Base-by-base conservation (phyloP, 2,797 vertebrate genomes). In the Tokudaia tokunoshimensis region DNA sequence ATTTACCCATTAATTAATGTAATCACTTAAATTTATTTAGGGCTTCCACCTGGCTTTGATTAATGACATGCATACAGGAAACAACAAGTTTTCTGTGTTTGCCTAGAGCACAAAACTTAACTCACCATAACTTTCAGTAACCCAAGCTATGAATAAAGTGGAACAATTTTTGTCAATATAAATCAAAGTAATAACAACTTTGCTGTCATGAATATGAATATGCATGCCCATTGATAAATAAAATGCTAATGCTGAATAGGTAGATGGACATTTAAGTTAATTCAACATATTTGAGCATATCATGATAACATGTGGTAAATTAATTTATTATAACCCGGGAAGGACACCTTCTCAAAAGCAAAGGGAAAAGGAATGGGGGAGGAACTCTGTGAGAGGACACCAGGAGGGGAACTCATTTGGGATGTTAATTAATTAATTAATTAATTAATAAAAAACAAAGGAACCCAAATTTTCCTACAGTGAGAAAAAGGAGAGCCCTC, bases 21-120 rank as follows among this genome's bases (percentile, higher is more conserved):
- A 88, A 91, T 87, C 31, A 87, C 75, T 80, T 80, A 86, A 89
- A 89, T 92, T 44, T 81, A 87, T 75, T 93, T 96, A n/a, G 20
- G 67, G 57, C 2, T 50, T 78, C 57, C 13, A 94, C 17, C 50
- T 70, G 57, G 80, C 79, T 94, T 91, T 78, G 26, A 52, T 89
- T 94, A 94, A 89, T 81, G 12, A 41, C 11, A 12, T 88, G 26
- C 3, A 95, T 57, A 31, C 31, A 95, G n/a, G 34, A 95, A 97
- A 90, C 70, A 79, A 91, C 4, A 26, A 4, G 26, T 55, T 86
- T 90, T 89, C 26, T 80, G 1, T 78, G 50, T 44, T 90, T 83
- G 50, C 75, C 26, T 79, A 44, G 89, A 70, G 20, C 11, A 78
- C 3, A 57, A 37, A 84, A 29, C 26, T 70, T 85, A 63, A 76